Percentiles rank a stretch among this genome's conserved stretches.
Conservation (phyloP, 1,140 invertebrate genomes). For the Drosophila virilis region DNA sequence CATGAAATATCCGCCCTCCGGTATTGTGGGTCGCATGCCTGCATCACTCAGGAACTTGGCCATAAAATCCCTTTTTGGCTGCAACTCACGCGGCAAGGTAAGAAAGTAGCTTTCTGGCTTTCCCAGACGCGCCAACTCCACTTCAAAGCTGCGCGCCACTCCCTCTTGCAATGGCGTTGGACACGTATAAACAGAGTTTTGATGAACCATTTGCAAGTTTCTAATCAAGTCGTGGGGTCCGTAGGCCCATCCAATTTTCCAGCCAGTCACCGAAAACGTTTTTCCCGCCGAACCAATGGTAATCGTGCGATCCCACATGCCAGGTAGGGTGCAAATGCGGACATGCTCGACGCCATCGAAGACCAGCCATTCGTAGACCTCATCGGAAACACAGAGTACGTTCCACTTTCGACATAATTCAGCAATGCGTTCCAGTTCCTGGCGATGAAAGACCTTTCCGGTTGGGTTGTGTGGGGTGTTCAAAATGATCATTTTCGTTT, state of each 20-base stretch:
- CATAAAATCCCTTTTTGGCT: conserved; percentile 94
- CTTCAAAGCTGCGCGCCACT: conserved; percentile 94
- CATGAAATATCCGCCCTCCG: conserved; percentile 99
- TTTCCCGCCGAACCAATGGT: conserved; percentile 99
- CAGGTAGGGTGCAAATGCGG: conserved; percentile 96
- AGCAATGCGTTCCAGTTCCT: conserved; percentile 92
- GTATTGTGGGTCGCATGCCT: conserved; percentile 96
- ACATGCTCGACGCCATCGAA: conserved; percentile 95
- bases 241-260: conserved; percentile 99
- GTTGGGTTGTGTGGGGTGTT: conserved; percentile 99
- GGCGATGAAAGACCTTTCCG: conserved; percentile 93
- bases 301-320: conserved; percentile 99
- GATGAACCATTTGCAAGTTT: conserved; percentile 95
- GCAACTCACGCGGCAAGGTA: conserved; percentile 90
- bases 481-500: conserved; percentile 97
- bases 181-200: conserved; percentile 97
- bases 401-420: conserved; percentile 96
- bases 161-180: conserved; percentile 96
- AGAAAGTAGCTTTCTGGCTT: conserved; percentile 94
- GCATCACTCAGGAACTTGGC: conserved; percentile 90
- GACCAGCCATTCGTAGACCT: conserved; percentile 99
- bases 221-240: conserved; percentile 92
- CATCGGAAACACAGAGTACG: conserved; percentile 96
- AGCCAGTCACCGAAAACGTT: conserved; percentile 98
- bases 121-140: conserved; percentile 90